Conservation (phyloP, 1,140 invertebrate genomes). For the Neodiprion lecontei region DNA sequence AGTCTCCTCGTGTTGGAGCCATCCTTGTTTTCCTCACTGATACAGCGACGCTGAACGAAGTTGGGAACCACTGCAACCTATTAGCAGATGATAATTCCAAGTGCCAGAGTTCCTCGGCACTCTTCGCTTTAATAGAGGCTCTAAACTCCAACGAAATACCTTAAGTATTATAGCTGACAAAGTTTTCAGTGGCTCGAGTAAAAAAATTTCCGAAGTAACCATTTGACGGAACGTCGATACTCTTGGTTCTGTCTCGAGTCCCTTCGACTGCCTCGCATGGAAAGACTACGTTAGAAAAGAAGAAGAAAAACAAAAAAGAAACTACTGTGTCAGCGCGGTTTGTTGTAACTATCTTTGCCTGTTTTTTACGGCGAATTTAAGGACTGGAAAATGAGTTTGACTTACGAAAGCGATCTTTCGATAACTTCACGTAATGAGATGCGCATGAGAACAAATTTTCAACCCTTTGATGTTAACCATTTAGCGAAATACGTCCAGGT, state of each 20-base stretch:
- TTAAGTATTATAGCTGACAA: neutral
- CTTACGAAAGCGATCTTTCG: no score
- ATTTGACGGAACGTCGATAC: constrained; percentile 4
- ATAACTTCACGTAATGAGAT: no score
- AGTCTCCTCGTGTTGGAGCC: no score
- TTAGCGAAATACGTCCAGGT: no score
- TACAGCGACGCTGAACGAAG: neutral
- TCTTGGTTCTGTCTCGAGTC: neutral
- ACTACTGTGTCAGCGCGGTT: no score
- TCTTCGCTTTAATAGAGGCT: neutral
- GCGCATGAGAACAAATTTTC: no score
- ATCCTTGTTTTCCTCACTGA: no score
- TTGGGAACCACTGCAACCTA: neutral
- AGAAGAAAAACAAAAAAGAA: neutral
- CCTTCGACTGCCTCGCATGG: no score
- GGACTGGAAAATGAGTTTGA: no score
- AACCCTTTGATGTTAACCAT: no score
- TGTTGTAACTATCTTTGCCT: no score
- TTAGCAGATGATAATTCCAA: constrained; percentile 7
- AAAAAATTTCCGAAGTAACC: neutral
- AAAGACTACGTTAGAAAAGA: neutral
- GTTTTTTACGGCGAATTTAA: no score
- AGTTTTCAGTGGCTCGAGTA: neutral
- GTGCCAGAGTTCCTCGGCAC: neutral
- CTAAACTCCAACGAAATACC: neutral